Conservation (phyloP, 2,113 vertebrate species). For the Cochlearius cochlearius region DNA sequence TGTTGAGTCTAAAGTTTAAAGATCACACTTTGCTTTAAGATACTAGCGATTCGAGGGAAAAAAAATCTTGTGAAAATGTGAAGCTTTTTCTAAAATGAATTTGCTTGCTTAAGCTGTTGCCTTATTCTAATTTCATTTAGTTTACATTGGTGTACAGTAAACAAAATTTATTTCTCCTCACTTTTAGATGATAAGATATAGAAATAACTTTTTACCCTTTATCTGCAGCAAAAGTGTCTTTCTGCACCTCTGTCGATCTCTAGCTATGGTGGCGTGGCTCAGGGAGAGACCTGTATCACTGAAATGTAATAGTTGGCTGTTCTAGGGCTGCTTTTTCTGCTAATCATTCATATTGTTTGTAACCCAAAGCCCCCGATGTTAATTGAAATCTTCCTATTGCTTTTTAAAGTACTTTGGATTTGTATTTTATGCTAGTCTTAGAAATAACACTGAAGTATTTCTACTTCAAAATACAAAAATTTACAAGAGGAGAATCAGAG, state of each 20-base stretch:
- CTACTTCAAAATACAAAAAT: neutral
- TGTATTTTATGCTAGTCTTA: neutral
- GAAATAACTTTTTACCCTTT: neutral
- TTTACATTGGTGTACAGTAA: neutral
- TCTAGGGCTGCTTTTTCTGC: neutral
- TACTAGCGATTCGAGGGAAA: neutral
- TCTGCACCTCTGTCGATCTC: neutral
- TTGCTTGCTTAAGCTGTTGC: neutral
- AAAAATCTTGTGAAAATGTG: neutral
- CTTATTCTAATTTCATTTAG: neutral
- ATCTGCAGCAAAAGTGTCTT: neutral
- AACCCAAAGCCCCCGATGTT: neutral
- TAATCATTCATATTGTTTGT: neutral
- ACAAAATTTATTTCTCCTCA: neutral
- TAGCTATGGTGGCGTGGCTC: neutral
- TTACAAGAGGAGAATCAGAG: neutral
- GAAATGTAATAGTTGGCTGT: neutral
- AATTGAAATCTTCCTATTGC: neutral
- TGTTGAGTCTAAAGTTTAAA: slow-evolving; percentile 47
- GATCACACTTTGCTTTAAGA: neutral
- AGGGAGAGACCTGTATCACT: neutral
- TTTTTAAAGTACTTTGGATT: neutral
- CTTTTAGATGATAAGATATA: neutral
- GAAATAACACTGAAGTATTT: neutral
- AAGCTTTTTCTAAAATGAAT: slow-evolving; percentile 1